Base-by-base conservation (phyloP, 2,797 vertebrate species). In the Anableps anableps region DNA sequence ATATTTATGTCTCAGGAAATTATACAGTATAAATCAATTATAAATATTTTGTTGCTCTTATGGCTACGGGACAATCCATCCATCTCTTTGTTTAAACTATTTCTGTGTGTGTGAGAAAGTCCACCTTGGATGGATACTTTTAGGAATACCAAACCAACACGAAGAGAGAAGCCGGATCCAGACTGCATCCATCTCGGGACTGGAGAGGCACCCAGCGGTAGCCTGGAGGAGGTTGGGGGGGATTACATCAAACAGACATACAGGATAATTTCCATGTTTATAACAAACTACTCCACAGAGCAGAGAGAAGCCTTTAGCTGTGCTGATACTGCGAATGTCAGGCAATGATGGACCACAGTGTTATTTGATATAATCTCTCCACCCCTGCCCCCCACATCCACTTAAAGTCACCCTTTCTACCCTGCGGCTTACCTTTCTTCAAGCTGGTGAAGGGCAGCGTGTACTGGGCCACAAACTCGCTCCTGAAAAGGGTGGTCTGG, bases 401-500 rank as follows among this genome's bases (percentile, higher is more conserved):
- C 43, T 41, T 41, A 5, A 58, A 62, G 14, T 80, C 4, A 0
- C 26, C 71, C 66, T 64, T 75, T 51, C 55, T 73, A 23, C 31
- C 60, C 29, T 23, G 75, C 53, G 62, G 36, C 92, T 95, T 95
- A 99, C 97, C 97, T 97, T 95, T 96, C 82, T 88, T 96, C 85
- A 97, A 89, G 92, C 97, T 96, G 77, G 81, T 88, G 88, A 99
- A 89, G 82, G 97, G 97, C 90, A 98, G 88, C 2, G 96, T 97
- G 89, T 95, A 98, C 89, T 98, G 97, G 68, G 96, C 97, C 36
- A 98, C 93, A 83, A 97, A 97, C 21, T 97, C 96, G 4, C 94
- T 97, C 89, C 80, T 89, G 70, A 92, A 29, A 48, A 97, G 3
- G 31, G 95, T 89, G 1, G 93, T 78, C 81, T 96, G 96, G 83